Evolutionary conservation across 2,888 invertebrate species (phyloP).

Genomic region (Aelia acuminata): DNA sequence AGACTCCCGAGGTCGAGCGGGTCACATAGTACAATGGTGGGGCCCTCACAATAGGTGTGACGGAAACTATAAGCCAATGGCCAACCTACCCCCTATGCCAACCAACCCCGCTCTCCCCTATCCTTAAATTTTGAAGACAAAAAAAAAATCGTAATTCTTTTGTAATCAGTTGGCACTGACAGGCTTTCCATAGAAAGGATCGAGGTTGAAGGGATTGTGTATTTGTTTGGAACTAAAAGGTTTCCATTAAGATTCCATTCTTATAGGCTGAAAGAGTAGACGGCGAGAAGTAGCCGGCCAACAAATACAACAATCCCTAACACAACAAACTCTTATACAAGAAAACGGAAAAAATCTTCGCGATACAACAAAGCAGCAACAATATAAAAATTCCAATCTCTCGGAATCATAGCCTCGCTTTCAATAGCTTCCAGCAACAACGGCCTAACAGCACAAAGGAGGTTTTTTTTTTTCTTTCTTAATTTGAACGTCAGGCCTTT

Average conservation of each 20-base stretch:
- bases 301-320: too few relatives aligned
- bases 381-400: constrained; percentile 36
- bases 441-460: background rate
- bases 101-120: too few relatives aligned
- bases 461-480: background rate
- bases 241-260: background rate
- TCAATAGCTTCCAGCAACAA: background rate
- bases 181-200: background rate
- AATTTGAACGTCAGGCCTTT: too few relatives aligned
- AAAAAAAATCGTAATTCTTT: too few relatives aligned
- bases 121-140: too few relatives aligned
- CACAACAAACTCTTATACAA: background rate
- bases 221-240: background rate
- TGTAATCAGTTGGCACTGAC: background rate
- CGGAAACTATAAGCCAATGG: too few relatives aligned
- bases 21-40: too few relatives aligned
- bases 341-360: background rate
- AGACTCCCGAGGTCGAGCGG: too few relatives aligned
- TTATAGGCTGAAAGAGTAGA: background rate
- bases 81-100: too few relatives aligned
- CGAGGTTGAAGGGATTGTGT: background rate
- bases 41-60: too few relatives aligned
- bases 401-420: background rate
- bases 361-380: background rate
- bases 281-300: background rate